Evolutionary conservation across 2,797 vertebrate genomes (phyloP).

Genomic region (Lophius americanus): DNA sequence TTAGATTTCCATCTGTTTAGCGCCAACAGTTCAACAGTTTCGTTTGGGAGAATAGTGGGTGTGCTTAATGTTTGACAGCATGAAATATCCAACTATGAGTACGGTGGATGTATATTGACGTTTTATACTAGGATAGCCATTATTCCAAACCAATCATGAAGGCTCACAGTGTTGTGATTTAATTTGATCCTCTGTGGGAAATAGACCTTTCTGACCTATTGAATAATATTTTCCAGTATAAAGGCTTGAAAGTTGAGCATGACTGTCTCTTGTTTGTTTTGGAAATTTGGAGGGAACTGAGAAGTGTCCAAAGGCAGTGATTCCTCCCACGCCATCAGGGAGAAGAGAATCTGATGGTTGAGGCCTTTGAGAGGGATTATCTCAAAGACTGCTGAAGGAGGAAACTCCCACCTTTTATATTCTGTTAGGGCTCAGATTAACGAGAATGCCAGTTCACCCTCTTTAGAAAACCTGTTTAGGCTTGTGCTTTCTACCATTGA

Average conservation of each 20-base stretch:
- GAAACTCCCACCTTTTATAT: slow-evolving; percentile 9
- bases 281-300: slow-evolving; percentile 51
- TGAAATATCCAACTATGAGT: background rate
- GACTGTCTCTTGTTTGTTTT: slow-evolving; percentile 51
- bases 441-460: background rate
- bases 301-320: slow-evolving; percentile 47
- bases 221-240: slow-evolving; percentile 27
- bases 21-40: background rate
- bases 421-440: slow-evolving; percentile 4
- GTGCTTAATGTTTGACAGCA: slow-evolving; percentile 10
- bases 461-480: background rate
- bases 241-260: slow-evolving; percentile 27
- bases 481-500: background rate
- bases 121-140: too few relatives aligned
- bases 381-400: slow-evolving; percentile 5
- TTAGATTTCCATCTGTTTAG: slow-evolving; percentile 1
- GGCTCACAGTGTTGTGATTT: slow-evolving; percentile 53
- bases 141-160: too few relatives aligned
- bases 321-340: slow-evolving; percentile 40
- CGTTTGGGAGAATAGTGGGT: background rate
- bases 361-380: slow-evolving; percentile 12
- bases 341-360: slow-evolving; percentile 1
- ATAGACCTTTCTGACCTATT: slow-evolving; percentile 30
- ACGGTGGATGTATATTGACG: too few relatives aligned
- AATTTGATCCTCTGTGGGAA: slow-evolving; percentile 62